Percentiles rank a stretch among this genome's conserved stretches.
Evolutionary conservation across 2,888 invertebrate species (phyloP).

Genomic region (Mimumesa dahlbomi): DNA sequence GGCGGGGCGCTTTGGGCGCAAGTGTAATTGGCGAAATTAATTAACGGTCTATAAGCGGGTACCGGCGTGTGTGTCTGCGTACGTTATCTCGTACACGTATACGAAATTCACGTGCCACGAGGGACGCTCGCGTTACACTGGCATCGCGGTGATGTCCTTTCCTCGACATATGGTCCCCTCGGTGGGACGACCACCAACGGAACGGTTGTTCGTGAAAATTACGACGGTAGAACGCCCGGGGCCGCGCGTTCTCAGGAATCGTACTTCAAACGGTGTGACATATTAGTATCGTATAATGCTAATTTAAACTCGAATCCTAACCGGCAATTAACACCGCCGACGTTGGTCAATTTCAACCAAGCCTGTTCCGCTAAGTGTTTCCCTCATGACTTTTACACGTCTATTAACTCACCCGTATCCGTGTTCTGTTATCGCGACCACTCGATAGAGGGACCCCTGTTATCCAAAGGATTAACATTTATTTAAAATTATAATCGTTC

Average conservation of each 20-base stretch:
- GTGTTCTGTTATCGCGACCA: no score
- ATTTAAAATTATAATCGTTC: no score
- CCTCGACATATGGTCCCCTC: constrained; percentile 31
- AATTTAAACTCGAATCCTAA: no score
- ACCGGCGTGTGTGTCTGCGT: constrained; percentile 9
- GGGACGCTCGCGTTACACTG: constrained; percentile 33
- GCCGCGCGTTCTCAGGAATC: constrained; percentile 8
- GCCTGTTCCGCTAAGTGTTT: no score
- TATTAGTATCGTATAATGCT: no score
- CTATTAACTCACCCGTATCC: no score
- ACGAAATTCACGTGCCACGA: constrained; percentile 46
- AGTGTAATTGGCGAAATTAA: constrained; percentile 71
- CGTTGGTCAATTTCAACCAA: no score
- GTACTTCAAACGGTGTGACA: constrained; percentile 2
- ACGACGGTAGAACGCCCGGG: constrained; percentile 24
- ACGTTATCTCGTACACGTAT: constrained; percentile 40
- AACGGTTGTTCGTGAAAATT: constrained; percentile 51
- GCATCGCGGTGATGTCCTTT: constrained; percentile 46
- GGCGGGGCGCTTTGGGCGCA: constrained; percentile 40
- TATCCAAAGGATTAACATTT: no score
- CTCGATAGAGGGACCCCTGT: no score
- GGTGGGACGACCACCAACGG: constrained; percentile 40
- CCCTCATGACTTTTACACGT: no score
- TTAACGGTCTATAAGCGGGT: constrained; percentile 67
- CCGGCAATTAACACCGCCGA: no score